Percentiles rank a stretch among this genome's conserved stretches.
These are phyloP conservation scores for Exocentrus adspersus DNA, from an alignment of 2,888 invertebrate species.

Conservation along the genomic window DNA sequence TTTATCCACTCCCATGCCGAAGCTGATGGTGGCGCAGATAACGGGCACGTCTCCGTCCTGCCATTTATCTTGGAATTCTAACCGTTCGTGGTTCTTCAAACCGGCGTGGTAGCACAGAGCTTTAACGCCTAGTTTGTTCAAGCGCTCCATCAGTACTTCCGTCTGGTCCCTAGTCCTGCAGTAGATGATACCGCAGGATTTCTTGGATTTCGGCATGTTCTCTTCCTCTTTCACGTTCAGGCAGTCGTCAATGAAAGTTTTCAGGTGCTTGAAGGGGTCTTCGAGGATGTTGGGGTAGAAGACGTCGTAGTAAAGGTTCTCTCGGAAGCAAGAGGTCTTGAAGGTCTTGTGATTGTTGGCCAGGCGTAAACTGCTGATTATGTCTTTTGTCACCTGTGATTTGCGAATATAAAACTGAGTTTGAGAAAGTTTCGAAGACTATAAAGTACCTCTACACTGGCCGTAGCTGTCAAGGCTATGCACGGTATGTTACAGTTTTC, in stretches of 20 bases:
- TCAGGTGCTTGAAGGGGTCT: constrained; percentile 84
- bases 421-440: neutral
- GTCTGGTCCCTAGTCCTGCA: constrained; percentile 88
- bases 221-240: constrained; percentile 70
- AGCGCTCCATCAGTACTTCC: constrained; percentile 80
- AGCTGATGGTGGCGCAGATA: constrained; percentile 96
- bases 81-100: constrained; percentile 77
- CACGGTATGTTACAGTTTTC: constrained; percentile 78
- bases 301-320: constrained; percentile 95
- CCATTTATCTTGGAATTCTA: constrained; percentile 90
- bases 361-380: constrained; percentile 77
- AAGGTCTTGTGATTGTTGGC: constrained; percentile 65
- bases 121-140: constrained; percentile 78
- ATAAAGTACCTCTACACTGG: constrained; percentile 70
- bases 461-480: constrained; percentile 96
- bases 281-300: constrained; percentile 85
- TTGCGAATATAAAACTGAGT: neutral
- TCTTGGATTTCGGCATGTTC: constrained; percentile 52
- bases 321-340: constrained; percentile 88
- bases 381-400: constrained; percentile 81
- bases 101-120: constrained; percentile 92
- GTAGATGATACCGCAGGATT: constrained; percentile 50
- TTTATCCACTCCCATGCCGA: constrained; percentile 99
- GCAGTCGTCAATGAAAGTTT: constrained; percentile 75
- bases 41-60: constrained; percentile 87